These are phyloP conservation scores for Oreocharis arfaki DNA, from an alignment of 2,113 vertebrate species.

Conservation along the genomic window DNA sequence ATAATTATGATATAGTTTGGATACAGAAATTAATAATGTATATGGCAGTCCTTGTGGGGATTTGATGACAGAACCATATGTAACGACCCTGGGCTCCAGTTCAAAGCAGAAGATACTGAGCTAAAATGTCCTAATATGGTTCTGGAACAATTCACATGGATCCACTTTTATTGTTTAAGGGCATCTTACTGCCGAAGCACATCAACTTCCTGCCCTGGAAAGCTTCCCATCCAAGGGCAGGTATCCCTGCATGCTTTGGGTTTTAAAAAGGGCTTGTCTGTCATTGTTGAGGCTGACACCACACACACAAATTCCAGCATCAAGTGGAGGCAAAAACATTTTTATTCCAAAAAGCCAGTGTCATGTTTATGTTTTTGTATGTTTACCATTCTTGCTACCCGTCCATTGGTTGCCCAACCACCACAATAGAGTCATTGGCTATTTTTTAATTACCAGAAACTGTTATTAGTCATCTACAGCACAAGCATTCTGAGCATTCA, in stretches of 20 bases:
- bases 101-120: neutral
- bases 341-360: no score
- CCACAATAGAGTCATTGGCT: no score
- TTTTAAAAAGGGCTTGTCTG: neutral
- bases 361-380: no score
- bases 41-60: neutral
- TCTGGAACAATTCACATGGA: neutral
- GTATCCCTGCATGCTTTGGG: neutral
- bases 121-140: neutral
- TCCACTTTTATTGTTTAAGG: neutral
- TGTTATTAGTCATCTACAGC: no score
- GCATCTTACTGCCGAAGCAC: neutral
- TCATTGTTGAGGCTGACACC: no score
- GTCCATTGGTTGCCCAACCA: no score
- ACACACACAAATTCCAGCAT: no score
- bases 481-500: no score
- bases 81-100: neutral
- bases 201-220: neutral
- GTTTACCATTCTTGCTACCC: no score
- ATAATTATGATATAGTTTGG: neutral
- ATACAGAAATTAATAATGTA: neutral
- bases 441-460: no score
- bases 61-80: neutral
- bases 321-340: no score
- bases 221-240: neutral